phyloP scores from a whole-genome alignment of 2,113 vertebrate genomes.

The Melanerpes aurifrons region DNA sequence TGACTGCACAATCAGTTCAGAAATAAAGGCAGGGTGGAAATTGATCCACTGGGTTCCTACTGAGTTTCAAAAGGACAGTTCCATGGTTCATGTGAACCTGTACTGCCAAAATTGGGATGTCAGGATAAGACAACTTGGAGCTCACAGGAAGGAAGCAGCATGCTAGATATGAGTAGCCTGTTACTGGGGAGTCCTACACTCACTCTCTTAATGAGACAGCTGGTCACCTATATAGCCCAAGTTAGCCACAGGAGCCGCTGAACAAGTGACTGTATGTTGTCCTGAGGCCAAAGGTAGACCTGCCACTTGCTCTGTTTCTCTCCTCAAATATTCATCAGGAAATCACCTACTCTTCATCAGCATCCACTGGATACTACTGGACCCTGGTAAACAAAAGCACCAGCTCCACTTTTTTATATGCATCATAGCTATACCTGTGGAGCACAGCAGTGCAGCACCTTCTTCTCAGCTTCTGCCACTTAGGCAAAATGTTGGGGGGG shows the following conservation, averaged over 20 bases:
- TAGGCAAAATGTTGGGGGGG: neutral
- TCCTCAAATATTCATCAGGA: neutral
- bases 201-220: neutral
- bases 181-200: neutral
- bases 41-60: accelerated
- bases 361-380: neutral
- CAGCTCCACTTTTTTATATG: neutral
- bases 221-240: neutral
- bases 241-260: neutral
- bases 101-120: neutral
- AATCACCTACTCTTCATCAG: neutral
- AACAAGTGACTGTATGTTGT: neutral
- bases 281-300: neutral
- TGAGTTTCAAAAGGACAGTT: neutral
- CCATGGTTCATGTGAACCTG: neutral
- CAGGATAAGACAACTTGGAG: neutral
- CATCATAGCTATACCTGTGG: neutral
- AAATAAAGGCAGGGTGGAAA: neutral
- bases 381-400: conserved; percentile 26
- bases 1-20: neutral
- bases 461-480: neutral
- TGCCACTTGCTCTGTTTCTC: neutral
- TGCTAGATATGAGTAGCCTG: neutral
- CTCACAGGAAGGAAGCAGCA: neutral
- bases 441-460: neutral